Base-by-base conservation (phyloP, 2,797 vertebrate species). In the Aratinga solstitialis region DNA sequence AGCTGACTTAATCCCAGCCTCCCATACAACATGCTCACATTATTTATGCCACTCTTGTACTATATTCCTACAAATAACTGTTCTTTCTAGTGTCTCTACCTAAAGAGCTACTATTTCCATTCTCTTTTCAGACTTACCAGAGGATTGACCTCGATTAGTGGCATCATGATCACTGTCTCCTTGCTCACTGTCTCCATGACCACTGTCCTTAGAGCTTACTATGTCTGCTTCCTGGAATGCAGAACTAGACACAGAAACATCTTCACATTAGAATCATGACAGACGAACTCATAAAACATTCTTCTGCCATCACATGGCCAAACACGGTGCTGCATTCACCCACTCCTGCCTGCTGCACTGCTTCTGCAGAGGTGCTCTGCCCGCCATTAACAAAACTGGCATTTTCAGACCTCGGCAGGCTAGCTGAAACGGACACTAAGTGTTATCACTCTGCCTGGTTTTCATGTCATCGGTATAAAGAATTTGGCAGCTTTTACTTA, bases 141-240 rank as follows among this genome's bases (percentile, higher is more conserved):
- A 98, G 95, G 99, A 99, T 97, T 99, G 99, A 97, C 99, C 99
- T 97, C 99, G 98, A 98, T 99, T 99, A 95, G 99, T 99, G 97
- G 99, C 99, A 66, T 99, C 99, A 66, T 99, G 99, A 97, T 99
- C 99, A 87, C 99, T 99, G 98, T 99, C 99, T 86, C 99, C 99
- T 97, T 99, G 99, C 93, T 99, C 99, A 85, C 99, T 99, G 98
- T 99, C 99, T 91, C 99, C 99, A 58, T 99, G 99, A 92, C 99
- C 99, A 89, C 99, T 99, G 98, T 99, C 99, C 98, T 99, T 99
- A 93, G 99, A 99, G 98, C 99, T 99, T 95, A 99, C 99, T 96
- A 99, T 98, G 97, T 99, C 99, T 68, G 99, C 99, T 97, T 99
- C 99, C 98, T 99, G 99, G 98, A 99, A 99, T 47, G 99, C 99